Base-by-base conservation (phyloP, 2,113 vertebrate species). In the Brachypodius melanocephalos region DNA sequence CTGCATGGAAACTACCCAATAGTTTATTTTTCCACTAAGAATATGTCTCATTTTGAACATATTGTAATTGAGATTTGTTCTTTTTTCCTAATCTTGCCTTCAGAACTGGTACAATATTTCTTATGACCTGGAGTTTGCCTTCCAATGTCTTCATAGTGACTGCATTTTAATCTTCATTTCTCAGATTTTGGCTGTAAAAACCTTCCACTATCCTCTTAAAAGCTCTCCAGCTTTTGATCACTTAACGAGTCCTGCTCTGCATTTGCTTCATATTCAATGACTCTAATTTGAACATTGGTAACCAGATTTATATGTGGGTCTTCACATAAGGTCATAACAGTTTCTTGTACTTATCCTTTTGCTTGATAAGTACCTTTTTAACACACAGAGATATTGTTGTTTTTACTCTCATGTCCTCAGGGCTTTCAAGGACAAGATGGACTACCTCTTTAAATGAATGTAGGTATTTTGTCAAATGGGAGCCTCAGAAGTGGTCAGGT, bases 341-440 rank as follows among this genome's bases (percentile, higher is more conserved):
- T 54, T 83, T 85, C 38, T 67, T 80, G 21, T 69, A 40, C 28
- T 76, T 86, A 61, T 9, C 31, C 31, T 71, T 58, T 72, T 51
- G 12, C 43, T 92, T 74, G 34, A 34, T 49, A 83, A 71, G 25
- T 62, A 42, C 7, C 8, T 74, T 9, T 77, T 69, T 73, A 90
- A 69, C 16, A 49, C 11, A 73, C 0, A 40, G 14, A 74, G 5
- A 25, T 73, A 43, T 16, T 59, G 20, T 34, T 0, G 0, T 9
- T 80, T 85, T 90, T 61, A 43, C n/a, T n/a, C 57, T 90, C 4
- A 8, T 54, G 54, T 40, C 34, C 17, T 42, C 9, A 17, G 29
- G 22, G 8, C 25, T 83, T 92, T 88, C n/a, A 69, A 80, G 42
- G 32, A 77, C 16, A 38, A 15, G 22, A 62, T 20, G 7, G 32